phyloP scores from a whole-genome alignment of 2,113 vertebrate genomes.

The Glareola pratincola region DNA sequence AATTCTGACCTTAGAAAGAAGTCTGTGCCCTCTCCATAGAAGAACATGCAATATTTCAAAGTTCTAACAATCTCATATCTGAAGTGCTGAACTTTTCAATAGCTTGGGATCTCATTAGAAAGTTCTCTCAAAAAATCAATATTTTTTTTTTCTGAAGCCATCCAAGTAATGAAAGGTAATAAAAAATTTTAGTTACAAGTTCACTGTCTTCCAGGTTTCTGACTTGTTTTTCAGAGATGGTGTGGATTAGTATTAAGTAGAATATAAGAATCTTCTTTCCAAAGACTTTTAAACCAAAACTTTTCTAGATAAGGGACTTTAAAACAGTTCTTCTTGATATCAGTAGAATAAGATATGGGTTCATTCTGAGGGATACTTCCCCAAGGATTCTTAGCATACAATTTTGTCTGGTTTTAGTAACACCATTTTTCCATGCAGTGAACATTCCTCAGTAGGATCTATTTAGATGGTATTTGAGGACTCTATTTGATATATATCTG shows the following conservation, averaged over 20 bases:
- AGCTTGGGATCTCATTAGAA: not conserved
- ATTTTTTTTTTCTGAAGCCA: not conserved
- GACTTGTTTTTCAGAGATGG: not conserved
- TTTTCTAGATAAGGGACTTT: not conserved
- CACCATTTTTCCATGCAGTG: not conserved
- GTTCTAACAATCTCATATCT: not conserved
- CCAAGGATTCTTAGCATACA: not conserved
- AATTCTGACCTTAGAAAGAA: not conserved
- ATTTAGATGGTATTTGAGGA: not conserved
- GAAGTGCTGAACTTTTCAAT: not conserved
- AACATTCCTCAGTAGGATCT: not conserved
- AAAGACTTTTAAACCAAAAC: not conserved
- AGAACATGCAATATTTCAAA: not conserved
- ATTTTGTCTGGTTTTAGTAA: not conserved
- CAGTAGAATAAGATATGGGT: not conserved
- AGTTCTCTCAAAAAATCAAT: not conserved
- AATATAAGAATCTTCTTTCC: not conserved
- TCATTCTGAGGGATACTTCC: not conserved
- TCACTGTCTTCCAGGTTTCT: not conserved
- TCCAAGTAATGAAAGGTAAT: not conserved
- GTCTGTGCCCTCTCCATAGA: not conserved
- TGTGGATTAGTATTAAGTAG: not conserved
- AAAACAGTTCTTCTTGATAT: not conserved
- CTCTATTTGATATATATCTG: not conserved
- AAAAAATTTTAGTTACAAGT: not conserved